Conservation (phyloP, 2,113 vertebrate species). For the Atlantisia rogersi region DNA sequence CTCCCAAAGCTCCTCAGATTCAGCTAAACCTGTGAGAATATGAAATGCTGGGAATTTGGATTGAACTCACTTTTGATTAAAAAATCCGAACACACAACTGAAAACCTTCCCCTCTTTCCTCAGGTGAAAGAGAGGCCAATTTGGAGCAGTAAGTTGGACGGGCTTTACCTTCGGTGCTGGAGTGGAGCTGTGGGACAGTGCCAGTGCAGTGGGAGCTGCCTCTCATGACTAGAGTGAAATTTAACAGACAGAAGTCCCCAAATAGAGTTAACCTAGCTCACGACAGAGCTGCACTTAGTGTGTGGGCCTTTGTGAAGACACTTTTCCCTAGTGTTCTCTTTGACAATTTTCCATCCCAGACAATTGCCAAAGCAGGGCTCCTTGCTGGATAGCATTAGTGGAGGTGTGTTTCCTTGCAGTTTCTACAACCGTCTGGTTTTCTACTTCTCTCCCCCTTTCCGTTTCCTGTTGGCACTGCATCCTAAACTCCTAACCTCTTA, state of each 20-base stretch:
- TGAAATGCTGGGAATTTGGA: not conserved
- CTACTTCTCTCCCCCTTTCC: constrained; percentile 31
- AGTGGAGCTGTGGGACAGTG: fast-evolving
- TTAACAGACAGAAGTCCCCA: not conserved
- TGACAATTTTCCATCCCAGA: not conserved
- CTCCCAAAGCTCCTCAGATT: not conserved
- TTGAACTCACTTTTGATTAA: not conserved
- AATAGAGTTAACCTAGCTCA: not conserved
- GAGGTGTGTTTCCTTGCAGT: not conserved
- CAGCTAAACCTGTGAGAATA: not conserved
- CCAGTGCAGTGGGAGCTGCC: not conserved
- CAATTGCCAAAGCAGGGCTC: not conserved
- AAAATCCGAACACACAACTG: not conserved
- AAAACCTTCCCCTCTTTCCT: not conserved
- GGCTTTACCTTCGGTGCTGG: not conserved
- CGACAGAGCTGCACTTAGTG: not conserved
- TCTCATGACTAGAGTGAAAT: not conserved
- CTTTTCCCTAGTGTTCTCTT: not conserved
- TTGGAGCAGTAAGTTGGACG: not conserved
- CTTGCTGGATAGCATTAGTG: not conserved
- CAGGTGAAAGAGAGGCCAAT: not conserved
- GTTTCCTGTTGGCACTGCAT: constrained; percentile 45
- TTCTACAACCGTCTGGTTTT: constrained; percentile 34
- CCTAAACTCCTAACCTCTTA: constrained; percentile 36
- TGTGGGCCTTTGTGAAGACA: not conserved